phyloP scores from a whole-genome alignment of 2,113 vertebrate genomes.

The cat (Felis catus) region DNA sequence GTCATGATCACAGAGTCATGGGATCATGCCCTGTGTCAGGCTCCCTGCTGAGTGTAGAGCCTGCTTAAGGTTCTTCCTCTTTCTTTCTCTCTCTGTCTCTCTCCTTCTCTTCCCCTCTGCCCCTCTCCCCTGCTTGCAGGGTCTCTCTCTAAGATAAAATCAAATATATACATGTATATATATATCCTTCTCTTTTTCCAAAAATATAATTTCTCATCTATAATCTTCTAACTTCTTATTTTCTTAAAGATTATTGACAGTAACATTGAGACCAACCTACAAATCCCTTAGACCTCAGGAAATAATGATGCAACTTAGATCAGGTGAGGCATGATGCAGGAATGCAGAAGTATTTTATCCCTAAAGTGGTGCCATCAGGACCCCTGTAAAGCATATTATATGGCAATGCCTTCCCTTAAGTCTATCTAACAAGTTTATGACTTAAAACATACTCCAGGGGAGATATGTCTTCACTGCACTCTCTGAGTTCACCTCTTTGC shows the following conservation, averaged over 20 bases:
- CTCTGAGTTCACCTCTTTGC: background rate
- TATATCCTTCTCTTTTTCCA: background rate
- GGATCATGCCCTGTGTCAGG: no score
- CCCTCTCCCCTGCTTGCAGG: no score
- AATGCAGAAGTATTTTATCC: background rate
- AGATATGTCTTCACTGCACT: background rate
- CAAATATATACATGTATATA: no score
- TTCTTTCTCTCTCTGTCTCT: no score
- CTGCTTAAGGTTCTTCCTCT: no score
- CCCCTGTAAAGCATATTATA: background rate
- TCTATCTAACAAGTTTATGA: background rate
- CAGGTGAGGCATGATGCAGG: background rate
- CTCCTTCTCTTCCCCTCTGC: no score
- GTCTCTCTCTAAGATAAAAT: no score
- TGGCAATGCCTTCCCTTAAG: background rate
- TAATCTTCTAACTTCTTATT: background rate
- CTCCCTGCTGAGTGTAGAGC: no score
- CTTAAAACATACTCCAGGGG: background rate
- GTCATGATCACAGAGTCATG: no score
- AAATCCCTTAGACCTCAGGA: background rate
- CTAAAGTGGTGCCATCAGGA: background rate
- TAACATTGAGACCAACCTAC: background rate
- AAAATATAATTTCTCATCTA: background rate
- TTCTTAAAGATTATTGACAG: background rate
- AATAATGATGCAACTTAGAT: background rate